A percentile compares a stretch with the other conserved stretches of the same genome.
These are phyloP conservation scores for Euphydryas editha DNA, from an alignment of 2,888 invertebrate genomes.

Conservation along the genomic window DNA sequence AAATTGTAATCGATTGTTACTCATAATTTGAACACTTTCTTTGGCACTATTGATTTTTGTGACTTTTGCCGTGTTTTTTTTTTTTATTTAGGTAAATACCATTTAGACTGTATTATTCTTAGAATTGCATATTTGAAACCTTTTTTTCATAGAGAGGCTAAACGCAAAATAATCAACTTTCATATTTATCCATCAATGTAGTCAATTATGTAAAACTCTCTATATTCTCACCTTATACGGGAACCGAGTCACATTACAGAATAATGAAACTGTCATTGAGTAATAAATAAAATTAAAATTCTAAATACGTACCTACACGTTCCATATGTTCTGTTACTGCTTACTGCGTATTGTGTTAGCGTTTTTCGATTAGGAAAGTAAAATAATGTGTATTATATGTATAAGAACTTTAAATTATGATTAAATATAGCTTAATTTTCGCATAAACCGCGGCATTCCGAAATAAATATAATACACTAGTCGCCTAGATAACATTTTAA, in stretches of 20 bases:
- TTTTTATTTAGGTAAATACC: background rate
- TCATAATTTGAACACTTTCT: no score
- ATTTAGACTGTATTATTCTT: background rate
- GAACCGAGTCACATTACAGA: background rate
- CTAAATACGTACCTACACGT: background rate
- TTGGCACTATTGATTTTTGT: no score
- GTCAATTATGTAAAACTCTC: conserved; percentile 3
- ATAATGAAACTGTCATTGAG: conserved; percentile 6
- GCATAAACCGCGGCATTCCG: no score
- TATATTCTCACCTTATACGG: conserved; percentile 14
- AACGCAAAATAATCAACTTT: background rate
- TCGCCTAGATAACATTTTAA: no score
- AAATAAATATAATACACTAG: no score
- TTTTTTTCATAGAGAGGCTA: background rate
- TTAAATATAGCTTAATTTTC: no score
- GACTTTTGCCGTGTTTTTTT: no score
- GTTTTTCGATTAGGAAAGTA: no score
- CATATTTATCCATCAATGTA: background rate
- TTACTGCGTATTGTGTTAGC: no score
- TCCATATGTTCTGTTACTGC: background rate
- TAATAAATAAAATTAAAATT: conserved; percentile 17
- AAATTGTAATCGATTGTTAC: no score
- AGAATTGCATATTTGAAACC: background rate
- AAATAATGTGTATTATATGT: no score
- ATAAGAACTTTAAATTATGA: no score